A percentile compares a stretch with the other conserved stretches of the same genome.
Conservation (phyloP, 2,113 vertebrate species). For the Amazona guildingii region DNA sequence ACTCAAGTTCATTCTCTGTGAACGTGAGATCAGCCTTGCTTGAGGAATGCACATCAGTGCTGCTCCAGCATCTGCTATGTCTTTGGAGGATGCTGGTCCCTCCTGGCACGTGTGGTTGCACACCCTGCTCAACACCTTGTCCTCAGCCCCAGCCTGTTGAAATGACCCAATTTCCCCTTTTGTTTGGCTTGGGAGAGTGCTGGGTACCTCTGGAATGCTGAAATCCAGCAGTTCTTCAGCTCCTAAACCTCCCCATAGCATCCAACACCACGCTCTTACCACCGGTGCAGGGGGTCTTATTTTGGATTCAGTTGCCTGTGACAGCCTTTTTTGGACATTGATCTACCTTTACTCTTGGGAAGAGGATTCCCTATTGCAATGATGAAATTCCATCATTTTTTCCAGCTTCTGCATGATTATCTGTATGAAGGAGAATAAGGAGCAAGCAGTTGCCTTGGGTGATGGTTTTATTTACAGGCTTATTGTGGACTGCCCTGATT, state of each 20-base stretch:
- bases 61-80: neutral
- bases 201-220: neutral
- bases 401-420: neutral
- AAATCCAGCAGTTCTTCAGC: neutral
- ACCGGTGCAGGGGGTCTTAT: neutral
- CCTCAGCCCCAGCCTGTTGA: neutral
- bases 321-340: neutral
- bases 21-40: neutral
- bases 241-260: neutral
- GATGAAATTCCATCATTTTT: neutral
- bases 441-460: neutral
- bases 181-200: neutral
- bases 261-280: neutral
- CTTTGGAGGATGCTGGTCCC: neutral
- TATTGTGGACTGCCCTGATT: neutral
- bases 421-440: neutral
- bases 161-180: neutral
- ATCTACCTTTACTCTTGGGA: neutral
- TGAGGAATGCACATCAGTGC: accelerated
- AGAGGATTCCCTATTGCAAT: neutral
- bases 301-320: neutral
- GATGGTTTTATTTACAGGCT: neutral
- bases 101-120: neutral
- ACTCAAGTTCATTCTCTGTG: neutral
- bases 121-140: neutral